Conservation (phyloP, 2,113 vertebrate species). For the Halichoerus grypus region DNA sequence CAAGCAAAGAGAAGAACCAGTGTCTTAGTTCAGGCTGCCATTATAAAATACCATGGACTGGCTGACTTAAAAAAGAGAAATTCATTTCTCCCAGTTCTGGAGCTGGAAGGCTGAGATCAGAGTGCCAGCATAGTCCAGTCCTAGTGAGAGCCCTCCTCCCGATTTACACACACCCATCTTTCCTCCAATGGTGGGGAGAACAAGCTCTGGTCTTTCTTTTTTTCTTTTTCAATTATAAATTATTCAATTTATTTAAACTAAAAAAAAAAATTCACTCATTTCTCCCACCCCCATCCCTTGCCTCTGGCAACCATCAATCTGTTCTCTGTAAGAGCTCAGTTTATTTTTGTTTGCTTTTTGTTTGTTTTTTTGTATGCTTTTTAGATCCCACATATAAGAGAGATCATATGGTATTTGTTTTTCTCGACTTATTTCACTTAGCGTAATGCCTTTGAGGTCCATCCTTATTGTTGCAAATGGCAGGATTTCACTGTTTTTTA, state of each 20-base stretch:
- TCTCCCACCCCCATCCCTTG: not conserved
- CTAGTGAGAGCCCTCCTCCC: not conserved
- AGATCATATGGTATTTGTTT: not conserved
- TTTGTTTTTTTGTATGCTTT: not conserved
- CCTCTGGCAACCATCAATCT: not conserved
- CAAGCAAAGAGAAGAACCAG: not conserved
- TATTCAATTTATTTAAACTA: not conserved
- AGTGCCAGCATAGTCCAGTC: fast-evolving
- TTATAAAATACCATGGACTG: not conserved
- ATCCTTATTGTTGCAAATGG: not conserved
- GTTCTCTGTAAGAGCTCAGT: not conserved
- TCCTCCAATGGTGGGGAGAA: not conserved
- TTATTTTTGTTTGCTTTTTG: not conserved
- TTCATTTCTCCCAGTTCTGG: not conserved
- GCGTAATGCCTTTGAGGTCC: not conserved
- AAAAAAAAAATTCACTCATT: not conserved
- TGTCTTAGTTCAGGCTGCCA: not conserved
- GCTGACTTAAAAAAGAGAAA: not conserved
- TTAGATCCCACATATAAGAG: not conserved
- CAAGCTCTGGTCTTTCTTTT: not conserved
- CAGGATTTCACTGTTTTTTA: not conserved
- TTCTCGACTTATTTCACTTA: not conserved
- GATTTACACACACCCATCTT: not conserved
- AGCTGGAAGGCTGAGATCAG: not conserved
- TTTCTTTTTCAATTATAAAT: not conserved